These are phyloP conservation scores for Cheirogaleus major DNA, from an alignment of 2,797 vertebrate species.

Conservation along the genomic window DNA sequence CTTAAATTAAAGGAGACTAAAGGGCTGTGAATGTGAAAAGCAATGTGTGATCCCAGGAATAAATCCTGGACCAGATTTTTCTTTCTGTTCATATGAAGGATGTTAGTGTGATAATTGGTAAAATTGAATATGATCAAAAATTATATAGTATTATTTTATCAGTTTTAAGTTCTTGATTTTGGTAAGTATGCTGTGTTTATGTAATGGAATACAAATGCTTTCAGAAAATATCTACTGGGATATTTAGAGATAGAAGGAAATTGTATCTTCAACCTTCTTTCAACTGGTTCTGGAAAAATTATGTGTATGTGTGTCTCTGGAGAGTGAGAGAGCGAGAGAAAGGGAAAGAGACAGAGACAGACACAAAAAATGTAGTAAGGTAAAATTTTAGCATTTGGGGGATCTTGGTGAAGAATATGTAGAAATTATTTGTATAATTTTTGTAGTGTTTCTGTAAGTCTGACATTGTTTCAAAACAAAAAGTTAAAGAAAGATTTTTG, in stretches of 20 bases:
- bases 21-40: neutral
- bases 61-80: neutral
- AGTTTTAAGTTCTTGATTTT: neutral
- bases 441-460: neutral
- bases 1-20: neutral
- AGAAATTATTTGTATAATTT: neutral
- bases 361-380: neutral
- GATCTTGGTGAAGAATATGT: neutral
- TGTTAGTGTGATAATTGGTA: neutral
- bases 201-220: neutral
- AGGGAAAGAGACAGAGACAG: neutral
- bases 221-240: neutral
- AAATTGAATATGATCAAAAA: neutral
- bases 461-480: neutral
- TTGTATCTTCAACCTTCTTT: neutral
- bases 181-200: neutral
- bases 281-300: neutral
- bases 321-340: neutral
- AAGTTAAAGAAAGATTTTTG: neutral
- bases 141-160: neutral
- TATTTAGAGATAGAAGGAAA: neutral
- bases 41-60: neutral
- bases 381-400: neutral
- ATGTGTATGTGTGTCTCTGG: neutral
- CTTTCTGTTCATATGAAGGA: neutral